Evolutionary conservation across 2,113 vertebrate species (phyloP).

Genomic region (Mesembrinibis cayennensis): DNA sequence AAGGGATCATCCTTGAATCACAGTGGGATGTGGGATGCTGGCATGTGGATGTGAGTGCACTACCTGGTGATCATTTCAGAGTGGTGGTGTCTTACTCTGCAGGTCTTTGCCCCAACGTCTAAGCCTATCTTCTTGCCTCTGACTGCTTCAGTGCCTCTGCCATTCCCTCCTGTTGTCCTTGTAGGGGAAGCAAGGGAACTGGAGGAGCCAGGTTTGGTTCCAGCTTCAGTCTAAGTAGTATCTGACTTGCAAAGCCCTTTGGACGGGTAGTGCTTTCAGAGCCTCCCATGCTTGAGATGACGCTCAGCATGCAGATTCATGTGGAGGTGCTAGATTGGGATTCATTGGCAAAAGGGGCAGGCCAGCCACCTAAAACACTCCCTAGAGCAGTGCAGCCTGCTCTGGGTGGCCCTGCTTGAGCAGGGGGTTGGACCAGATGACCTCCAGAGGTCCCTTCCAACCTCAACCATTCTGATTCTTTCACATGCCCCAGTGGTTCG

Average conservation of each 20-base stretch:
- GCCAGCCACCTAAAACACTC: neutral
- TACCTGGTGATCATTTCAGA: neutral
- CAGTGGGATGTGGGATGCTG: neutral
- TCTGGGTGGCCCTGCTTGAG: neutral
- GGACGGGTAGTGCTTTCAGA: neutral
- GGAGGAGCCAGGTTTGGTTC: neutral
- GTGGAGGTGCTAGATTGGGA: neutral
- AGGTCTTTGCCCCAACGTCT: neutral
- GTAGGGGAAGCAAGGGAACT: neutral
- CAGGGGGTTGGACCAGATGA: neutral
- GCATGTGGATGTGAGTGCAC: fast-evolving
- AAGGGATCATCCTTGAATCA: neutral
- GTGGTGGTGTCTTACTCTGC: neutral
- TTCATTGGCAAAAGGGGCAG: neutral
- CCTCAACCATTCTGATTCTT: neutral
- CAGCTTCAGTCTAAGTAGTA: neutral
- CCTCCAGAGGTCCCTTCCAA: neutral
- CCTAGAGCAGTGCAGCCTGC: neutral
- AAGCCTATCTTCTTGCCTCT: neutral
- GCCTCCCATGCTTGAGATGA: neutral
- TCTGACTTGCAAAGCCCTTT: neutral
- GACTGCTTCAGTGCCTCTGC: neutral
- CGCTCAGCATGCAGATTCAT: neutral
- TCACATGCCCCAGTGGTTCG: neutral
- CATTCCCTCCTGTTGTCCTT: fast-evolving